Percentiles rank a stretch among this genome's conserved stretches.
These are phyloP conservation scores for Pithys albifrons DNA, from an alignment of 2,113 vertebrate species.

Conservation along the genomic window DNA sequence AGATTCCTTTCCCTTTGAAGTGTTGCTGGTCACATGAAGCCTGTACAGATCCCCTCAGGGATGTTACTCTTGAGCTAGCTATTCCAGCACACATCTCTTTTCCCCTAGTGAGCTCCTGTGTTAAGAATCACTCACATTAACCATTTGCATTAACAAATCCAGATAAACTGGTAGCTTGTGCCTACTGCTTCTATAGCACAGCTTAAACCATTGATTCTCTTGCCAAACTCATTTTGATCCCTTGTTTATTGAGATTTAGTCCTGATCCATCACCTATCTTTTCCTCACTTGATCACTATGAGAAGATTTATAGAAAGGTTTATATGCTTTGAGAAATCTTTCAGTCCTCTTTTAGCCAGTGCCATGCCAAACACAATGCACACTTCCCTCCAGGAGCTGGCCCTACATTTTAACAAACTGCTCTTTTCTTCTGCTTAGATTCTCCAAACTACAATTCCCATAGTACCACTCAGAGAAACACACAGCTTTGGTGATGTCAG, in stretches of 20 bases:
- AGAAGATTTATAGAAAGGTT: background rate
- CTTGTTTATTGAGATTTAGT: background rate
- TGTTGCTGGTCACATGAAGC: background rate
- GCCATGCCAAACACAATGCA: background rate
- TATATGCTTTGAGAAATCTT: background rate
- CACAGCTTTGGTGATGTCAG: background rate
- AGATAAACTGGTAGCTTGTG: background rate
- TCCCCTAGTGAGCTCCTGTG: background rate
- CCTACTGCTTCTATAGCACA: background rate
- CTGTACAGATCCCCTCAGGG: background rate
- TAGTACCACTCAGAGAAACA: conserved; percentile 37
- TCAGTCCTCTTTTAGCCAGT: background rate
- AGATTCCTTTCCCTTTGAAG: background rate
- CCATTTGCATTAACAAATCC: background rate
- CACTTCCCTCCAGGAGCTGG: background rate
- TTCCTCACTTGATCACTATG: background rate
- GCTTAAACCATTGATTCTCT: background rate
- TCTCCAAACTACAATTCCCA: conserved; percentile 34
- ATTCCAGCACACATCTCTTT: background rate
- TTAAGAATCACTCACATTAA: background rate
- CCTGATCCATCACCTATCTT: background rate
- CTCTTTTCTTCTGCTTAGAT: background rate
- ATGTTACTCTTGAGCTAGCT: background rate
- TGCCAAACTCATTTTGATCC: background rate
- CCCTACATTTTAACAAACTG: background rate